Conservation (phyloP, 30 jellyfish, hydroid and myxozoan genomes). For the Calvadosia cruxmelitensis region DNA sequence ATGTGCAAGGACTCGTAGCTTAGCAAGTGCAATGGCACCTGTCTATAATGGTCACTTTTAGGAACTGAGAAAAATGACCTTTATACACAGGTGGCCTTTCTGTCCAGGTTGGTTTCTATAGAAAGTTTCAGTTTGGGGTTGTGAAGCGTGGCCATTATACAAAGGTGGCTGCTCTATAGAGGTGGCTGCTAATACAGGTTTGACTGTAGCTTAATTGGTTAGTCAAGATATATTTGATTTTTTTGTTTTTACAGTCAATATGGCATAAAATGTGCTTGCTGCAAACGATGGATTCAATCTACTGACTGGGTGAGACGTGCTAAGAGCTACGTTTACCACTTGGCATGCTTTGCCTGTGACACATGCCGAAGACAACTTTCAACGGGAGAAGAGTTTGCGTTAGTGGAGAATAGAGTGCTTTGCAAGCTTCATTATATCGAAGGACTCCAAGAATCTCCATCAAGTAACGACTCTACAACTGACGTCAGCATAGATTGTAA, state of each 20-base stretch:
- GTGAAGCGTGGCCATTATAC: too few relatives aligned
- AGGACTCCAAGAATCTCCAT: slow-evolving; percentile 62
- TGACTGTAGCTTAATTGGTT: too few relatives aligned
- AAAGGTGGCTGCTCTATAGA: too few relatives aligned
- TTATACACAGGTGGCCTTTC: too few relatives aligned
- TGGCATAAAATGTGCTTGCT: slow-evolving; percentile 73
- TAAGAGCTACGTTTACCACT: slow-evolving; percentile 71
- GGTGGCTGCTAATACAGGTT: too few relatives aligned
- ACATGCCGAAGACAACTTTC: slow-evolving; percentile 85
- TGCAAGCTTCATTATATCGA: slow-evolving; percentile 88
- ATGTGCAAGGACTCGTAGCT: too few relatives aligned
- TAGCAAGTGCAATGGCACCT: too few relatives aligned
- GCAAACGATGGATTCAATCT: slow-evolving; percentile 74
- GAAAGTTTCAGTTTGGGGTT: too few relatives aligned
- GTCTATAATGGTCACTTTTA: too few relatives aligned
- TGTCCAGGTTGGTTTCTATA: too few relatives aligned
- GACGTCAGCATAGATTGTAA: background rate
- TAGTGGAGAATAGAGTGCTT: slow-evolving; percentile 55
- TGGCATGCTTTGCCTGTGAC: slow-evolving; percentile 96
- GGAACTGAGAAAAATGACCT: too few relatives aligned
- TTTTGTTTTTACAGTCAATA: slow-evolving; percentile 38
- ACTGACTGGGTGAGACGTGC: slow-evolving; percentile 94
- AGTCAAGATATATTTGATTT: too few relatives aligned
- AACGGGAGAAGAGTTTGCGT: slow-evolving; percentile 95
- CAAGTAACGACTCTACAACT: background rate